Base-by-base conservation (phyloP, 2,888 invertebrate species). In the Brachynemurus nebulosus region DNA sequence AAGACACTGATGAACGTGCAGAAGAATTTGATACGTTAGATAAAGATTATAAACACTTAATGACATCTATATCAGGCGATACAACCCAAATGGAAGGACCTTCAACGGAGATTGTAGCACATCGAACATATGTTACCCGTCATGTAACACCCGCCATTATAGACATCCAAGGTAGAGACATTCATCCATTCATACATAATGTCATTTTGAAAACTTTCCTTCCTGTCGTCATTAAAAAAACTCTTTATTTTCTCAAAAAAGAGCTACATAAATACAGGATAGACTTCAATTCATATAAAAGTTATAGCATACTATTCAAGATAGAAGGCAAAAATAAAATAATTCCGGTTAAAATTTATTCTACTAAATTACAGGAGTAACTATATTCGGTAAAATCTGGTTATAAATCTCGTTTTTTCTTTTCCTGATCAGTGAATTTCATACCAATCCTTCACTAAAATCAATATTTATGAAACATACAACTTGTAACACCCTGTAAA, bases 71-170 rank as follows among this genome's bases (percentile, higher is more conserved):
- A 14, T 19, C 37, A 8, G 44, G 37, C 17, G 25, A 37, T 9
- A 25, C 27, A n/a, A 20, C 18, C 9, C 18, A 19, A 20, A 16
- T 17, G n/a, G 40, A 30, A 14, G 38, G 27, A 20, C 20, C 42
- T 20, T 27, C 37, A 17, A 38, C 25, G 19, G 44, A 44, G 16
- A 17, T 38, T 38, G 30, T 44, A 12, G 34, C 44, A 20, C 44
- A 44, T 30, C 44, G 44, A 14, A 44, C 44, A 38, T 44, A 44
- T 34, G 44, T 44, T 20, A 44, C 44, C 44, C 37, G 44, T 27
- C 44, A 44, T 37, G 38, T 44, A 23, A 44, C 44, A 42, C 42
- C 42, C 35, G 20, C 35, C 42, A 21, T 25, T 35, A 27, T 42
- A 42, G 42, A 34, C 25, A 44, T 33, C 44, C 37, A 44, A 44